Conservation (phyloP, 2,888 invertebrate genomes). For the Acrobasis repandana region DNA sequence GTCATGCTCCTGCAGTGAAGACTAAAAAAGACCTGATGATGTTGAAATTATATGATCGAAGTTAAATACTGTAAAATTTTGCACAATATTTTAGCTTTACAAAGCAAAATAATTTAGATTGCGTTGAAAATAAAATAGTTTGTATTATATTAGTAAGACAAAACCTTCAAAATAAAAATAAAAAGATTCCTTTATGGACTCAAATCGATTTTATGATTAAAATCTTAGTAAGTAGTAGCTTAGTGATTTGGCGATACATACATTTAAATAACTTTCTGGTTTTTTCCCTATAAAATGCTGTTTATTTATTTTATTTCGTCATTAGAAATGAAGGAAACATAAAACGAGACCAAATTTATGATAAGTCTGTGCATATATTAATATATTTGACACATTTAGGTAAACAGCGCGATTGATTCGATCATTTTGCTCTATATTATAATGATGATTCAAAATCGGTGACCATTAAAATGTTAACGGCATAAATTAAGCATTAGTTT, state of each 20-base stretch:
- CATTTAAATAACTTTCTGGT: not conserved
- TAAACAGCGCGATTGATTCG: not conserved
- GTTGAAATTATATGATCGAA: too few relatives aligned
- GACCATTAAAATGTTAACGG: not conserved
- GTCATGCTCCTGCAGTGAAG: too few relatives aligned
- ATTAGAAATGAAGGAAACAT: not conserved
- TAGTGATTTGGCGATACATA: not conserved
- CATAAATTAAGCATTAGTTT: not conserved
- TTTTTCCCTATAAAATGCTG: not conserved
- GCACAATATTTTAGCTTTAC: too few relatives aligned
- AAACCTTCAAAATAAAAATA: too few relatives aligned
- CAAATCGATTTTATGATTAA: not conserved
- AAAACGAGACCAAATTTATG: not conserved
- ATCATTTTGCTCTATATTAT: not conserved
- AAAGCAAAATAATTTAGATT: too few relatives aligned
- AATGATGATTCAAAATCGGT: not conserved
- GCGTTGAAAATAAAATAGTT: too few relatives aligned
- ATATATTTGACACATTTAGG: not conserved
- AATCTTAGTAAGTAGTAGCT: not conserved
- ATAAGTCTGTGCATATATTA: not conserved
- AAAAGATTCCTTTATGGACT: too few relatives aligned
- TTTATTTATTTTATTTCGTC: not conserved
- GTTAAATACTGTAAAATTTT: too few relatives aligned
- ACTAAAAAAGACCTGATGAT: too few relatives aligned
- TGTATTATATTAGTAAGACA: too few relatives aligned